Base-by-base conservation (phyloP, 2,888 invertebrate species). In the Epistrophe grossulariae region DNA sequence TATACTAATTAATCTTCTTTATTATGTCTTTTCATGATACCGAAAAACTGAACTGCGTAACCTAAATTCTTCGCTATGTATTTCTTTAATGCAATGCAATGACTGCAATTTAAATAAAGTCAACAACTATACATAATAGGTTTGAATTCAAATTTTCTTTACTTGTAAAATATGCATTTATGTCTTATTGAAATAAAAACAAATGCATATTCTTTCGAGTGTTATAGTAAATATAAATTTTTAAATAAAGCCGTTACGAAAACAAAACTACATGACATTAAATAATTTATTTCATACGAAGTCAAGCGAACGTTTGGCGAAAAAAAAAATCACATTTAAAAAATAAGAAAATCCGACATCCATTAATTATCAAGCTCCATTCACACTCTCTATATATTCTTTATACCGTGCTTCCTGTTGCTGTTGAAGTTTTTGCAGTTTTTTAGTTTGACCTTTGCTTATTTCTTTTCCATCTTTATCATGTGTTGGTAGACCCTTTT, bases 401-500 rank as follows among this genome's bases (percentile, higher is more conserved):
- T 96, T 95, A 93, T 98, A 97, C 90, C 96, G 97, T 92, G 97
- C 97, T 90, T 97, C 97, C 91, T 99, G 99, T 0, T 96, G 95
- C 89, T 96, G 96, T 91, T 98, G 98, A 6, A 97, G 92, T 92
- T 99, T 99, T 90, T 96, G 95, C 17, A 99, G 93, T 91, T 99
- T 99, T 92, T 99, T 99, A 35, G 96, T 88, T 77, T 96, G 95
- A 2, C 98, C 97, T 93, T 99, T 99, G 90, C 97, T 97, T 4
- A 99, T 93, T 91, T 99, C 98, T 90, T 98, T 97, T 15, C 99
- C 99, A 62, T 96, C 95, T 13, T 93, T 93, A 91, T 98, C 98
- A 91, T 98, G 98, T 0, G 98, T 99, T 7, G 99, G 99, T 66
- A 99, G 93, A 55, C 99, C 99, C 96, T n/a, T n/a, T 97, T 90